Conservation (phyloP, 2,888 invertebrate species). For the Agonopterix alstromeriana region DNA sequence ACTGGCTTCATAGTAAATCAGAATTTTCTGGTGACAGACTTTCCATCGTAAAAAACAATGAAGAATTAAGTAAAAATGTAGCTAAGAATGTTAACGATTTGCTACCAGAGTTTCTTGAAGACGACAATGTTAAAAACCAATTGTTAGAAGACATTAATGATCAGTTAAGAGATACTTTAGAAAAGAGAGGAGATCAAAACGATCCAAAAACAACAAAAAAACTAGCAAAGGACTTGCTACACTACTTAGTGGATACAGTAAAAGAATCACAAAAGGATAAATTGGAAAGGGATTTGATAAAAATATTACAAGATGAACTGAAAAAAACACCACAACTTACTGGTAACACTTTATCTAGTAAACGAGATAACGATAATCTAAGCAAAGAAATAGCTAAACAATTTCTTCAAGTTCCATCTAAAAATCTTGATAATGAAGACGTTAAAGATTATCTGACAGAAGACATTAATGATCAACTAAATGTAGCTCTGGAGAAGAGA, state of each 20-base stretch:
- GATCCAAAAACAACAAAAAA: slow-evolving; percentile 1
- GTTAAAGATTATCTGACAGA: slow-evolving; percentile 14
- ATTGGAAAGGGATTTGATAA: too few relatives aligned
- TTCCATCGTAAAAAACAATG: background rate
- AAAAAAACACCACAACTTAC: background rate
- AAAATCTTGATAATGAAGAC: slow-evolving; percentile 1
- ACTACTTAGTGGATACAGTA: slow-evolving; percentile 1
- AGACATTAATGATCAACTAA: slow-evolving; percentile 21
- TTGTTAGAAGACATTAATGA: slow-evolving; percentile 3
- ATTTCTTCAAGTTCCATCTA: background rate
- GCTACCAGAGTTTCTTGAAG: slow-evolving; percentile 1
- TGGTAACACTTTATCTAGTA: background rate
- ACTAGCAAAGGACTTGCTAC: slow-evolving; percentile 3
- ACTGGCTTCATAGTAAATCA: background rate
- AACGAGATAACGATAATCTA: background rate
- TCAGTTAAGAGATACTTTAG: background rate
- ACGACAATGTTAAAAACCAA: slow-evolving; percentile 4
- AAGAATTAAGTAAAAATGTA: background rate
- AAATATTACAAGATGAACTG: too few relatives aligned
- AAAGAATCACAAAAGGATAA: background rate
- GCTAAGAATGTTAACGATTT: slow-evolving; percentile 17
- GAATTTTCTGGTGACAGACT: background rate
- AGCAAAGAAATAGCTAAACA: background rate
- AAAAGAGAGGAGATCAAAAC: background rate
- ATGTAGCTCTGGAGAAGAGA: slow-evolving; percentile 8